Conservation (phyloP, 2,888 invertebrate species). For the Agonopterix subpropinquella region DNA sequence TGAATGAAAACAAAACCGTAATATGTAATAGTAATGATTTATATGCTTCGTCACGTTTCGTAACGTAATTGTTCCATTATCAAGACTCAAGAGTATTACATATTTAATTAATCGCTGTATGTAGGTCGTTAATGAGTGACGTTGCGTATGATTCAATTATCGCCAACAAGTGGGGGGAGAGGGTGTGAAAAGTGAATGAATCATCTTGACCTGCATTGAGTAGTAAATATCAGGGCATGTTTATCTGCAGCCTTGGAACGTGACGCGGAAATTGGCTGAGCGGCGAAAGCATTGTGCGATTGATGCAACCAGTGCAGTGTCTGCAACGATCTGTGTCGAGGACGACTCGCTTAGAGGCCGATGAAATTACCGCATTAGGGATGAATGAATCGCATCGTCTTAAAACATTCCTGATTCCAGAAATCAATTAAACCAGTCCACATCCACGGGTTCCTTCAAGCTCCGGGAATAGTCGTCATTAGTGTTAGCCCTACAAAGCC, state of each 20-base stretch:
- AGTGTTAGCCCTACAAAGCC: too few relatives aligned
- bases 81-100: conserved; percentile 12
- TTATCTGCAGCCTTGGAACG: conserved; percentile 67
- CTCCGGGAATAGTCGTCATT: too few relatives aligned
- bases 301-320: conserved; percentile 43
- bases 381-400: too few relatives aligned
- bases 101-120: conserved; percentile 20
- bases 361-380: background rate
- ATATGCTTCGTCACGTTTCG: background rate
- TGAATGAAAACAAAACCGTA: background rate
- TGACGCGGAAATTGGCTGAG: conserved; percentile 58
- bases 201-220: conserved; percentile 59
- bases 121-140: conserved; percentile 42
- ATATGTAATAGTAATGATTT: background rate
- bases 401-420: too few relatives aligned
- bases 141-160: conserved; percentile 50
- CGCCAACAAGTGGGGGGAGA: conserved; percentile 43
- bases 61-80: conserved; percentile 9
- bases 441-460: too few relatives aligned
- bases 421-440: too few relatives aligned
- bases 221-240: conserved; percentile 47
- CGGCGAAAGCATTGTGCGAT: conserved; percentile 66
- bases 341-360: conserved; percentile 22
- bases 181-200: conserved; percentile 56
- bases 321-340: conserved; percentile 51